Conservation (phyloP, 1,140 invertebrate species). For the Ostrea denselamellosa region DNA sequence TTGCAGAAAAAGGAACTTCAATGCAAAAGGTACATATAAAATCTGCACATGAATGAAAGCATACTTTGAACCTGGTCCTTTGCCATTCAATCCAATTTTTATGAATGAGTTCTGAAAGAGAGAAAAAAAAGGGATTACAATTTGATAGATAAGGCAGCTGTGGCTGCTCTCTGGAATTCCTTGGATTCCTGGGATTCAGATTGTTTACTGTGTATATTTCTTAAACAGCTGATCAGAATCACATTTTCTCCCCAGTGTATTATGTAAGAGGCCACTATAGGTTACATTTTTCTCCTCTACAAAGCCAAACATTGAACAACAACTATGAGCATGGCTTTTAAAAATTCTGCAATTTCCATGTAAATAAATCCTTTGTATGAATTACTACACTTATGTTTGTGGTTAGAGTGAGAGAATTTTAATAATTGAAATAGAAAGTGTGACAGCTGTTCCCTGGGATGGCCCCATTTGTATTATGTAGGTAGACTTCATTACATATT, state of each 20-base stretch:
- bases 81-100: conserved; percentile 33
- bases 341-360: not conserved
- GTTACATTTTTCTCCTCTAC: not conserved
- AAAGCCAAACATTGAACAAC: not conserved
- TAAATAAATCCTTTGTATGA: no score
- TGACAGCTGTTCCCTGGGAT: conserved; percentile 24
- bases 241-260: conserved; percentile 27
- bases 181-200: not conserved
- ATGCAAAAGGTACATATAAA: not conserved
- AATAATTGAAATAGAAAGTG: not conserved
- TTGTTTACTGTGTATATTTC: conserved; percentile 27
- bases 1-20: not conserved
- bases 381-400: no score
- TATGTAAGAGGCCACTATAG: conserved; percentile 19
- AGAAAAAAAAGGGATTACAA: conserved; percentile 26
- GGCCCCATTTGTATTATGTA: conserved; percentile 45
- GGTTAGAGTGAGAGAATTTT: not conserved
- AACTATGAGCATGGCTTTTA: not conserved
- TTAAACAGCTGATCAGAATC: conserved; percentile 39
- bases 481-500: conserved; percentile 52
- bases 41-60: not conserved
- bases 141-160: conserved; percentile 39
- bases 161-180: not conserved
- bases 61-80: conserved; percentile 7
- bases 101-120: not conserved